Evolutionary conservation across 2,888 invertebrate species (phyloP), one percentile per base, ranked within the genome.

Genomic region (Pammene fasciana): DNA sequence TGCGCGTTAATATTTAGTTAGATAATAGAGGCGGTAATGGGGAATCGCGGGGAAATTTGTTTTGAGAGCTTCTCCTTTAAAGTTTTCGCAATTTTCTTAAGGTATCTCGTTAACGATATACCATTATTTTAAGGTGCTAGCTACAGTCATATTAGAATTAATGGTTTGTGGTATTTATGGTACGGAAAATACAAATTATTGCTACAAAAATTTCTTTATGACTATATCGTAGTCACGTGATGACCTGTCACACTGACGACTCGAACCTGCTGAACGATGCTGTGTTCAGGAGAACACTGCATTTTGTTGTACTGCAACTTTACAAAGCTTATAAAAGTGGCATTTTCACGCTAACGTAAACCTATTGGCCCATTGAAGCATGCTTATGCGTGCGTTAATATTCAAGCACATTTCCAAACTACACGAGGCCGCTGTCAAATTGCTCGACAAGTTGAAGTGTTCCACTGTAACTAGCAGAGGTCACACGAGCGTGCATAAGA

Each of bases 1-100:
- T 84, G 84, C 87, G 83, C 84, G 86, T 84, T 88, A 87, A 89
- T 89, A 88, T 90, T 90, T 90, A 88, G 88, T 87, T 86, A 85
- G 86, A 87, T 88, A 87, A 87, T 86, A 84, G 82, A 70, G 75
- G 76, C 75, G 75, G 78, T 78, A 80, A 80, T 82, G 77, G 82
- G 78, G 76, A 65, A 67, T 36, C 52, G 36, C 52, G 64, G 16
- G 76, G 75, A 76, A 83, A 82, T 81, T 81, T 68, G 68, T 71
- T 65, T 61, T 54, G 71, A 38, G 50, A 67, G 56, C 18, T 65
- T 54, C 48, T 62, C 48, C 36, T 59, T 38, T 26, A 45, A 55
- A 45, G 16, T 46, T 64, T 57, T 54, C 41, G 41, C 62, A 50
- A 13, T 62, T 26, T 52, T 16, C 41, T 41, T 38, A n/a, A 18